Evolutionary conservation across 1,140 invertebrate species (phyloP).

Genomic region (Zaprionus taronus): DNA sequence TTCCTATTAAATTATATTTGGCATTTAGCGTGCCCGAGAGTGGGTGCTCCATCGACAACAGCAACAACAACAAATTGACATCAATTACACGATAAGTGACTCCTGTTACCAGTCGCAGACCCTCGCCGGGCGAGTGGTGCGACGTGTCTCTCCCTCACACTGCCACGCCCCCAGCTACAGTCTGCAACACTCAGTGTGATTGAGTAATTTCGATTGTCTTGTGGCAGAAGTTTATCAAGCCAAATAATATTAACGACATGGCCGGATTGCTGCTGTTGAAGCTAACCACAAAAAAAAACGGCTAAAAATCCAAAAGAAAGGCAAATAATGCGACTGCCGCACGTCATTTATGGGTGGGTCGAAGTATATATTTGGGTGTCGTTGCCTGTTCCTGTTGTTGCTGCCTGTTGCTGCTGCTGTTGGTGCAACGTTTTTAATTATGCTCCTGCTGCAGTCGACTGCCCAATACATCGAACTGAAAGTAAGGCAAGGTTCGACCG

Average conservation of each 20-base stretch:
- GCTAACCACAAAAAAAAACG: neutral
- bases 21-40: constrained; percentile 72
- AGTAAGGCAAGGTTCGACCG: constrained; percentile 14
- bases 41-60: constrained; percentile 59
- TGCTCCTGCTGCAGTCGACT: constrained; percentile 51
- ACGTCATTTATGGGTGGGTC: constrained; percentile 78
- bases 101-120: constrained; percentile 53
- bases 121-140: constrained; percentile 34
- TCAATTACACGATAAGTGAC: constrained; percentile 75
- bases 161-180: constrained; percentile 7
- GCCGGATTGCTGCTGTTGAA: constrained; percentile 51
- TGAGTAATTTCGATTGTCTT: constrained; percentile 83
- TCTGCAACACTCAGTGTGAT: constrained; percentile 56
- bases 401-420: constrained; percentile 38
- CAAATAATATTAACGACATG: constrained; percentile 83
- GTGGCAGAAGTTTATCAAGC: constrained; percentile 82
- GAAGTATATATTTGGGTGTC: constrained; percentile 29
- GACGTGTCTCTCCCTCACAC: constrained; percentile 39
- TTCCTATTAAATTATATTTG: constrained; percentile 83
- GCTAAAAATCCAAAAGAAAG: constrained; percentile 64
- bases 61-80: constrained; percentile 65
- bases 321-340: constrained; percentile 77
- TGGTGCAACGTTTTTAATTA: constrained; percentile 76
- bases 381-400: constrained; percentile 22
- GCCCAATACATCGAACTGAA: constrained; percentile 33